Conservation (phyloP, 2,888 invertebrate genomes). For the Litoditis marina region DNA sequence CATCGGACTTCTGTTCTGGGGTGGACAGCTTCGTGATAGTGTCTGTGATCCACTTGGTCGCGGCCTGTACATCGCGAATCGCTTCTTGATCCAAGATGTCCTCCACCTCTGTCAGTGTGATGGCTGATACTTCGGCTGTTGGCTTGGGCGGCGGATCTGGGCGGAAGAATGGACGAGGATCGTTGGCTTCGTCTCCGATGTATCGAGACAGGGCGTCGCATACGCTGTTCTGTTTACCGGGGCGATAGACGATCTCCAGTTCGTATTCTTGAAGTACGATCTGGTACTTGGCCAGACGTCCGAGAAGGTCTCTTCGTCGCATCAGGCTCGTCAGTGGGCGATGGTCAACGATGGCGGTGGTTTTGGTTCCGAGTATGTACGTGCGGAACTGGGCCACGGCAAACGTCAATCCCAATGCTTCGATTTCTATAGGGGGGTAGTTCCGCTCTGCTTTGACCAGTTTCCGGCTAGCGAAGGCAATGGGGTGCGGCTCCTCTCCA, state of each 20-base stretch:
- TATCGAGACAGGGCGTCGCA: conserved; percentile 30
- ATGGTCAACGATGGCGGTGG: conserved; percentile 22
- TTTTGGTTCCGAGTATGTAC: conserved; percentile 21
- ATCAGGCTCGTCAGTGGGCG: conserved; percentile 15
- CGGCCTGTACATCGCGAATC: too few relatives aligned
- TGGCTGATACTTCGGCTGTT: background rate
- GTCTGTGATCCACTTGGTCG: conserved; percentile 3
- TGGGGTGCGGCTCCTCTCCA: conserved; percentile 15
- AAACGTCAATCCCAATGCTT: conserved; percentile 22
- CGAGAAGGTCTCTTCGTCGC: conserved; percentile 17
- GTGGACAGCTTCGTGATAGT: background rate
- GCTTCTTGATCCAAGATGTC: background rate
- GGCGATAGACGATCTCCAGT: conserved; percentile 29
- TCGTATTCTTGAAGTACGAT: conserved; percentile 19
- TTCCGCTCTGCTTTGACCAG: conserved; percentile 16
- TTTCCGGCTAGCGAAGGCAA: conserved; percentile 22
- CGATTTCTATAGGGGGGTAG: conserved; percentile 22
- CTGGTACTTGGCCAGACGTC: conserved; percentile 22
- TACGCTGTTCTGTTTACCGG: conserved; percentile 28
- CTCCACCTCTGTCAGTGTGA: background rate
- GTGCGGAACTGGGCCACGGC: conserved; percentile 18
- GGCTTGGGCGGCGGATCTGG: background rate
- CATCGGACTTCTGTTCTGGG: background rate
- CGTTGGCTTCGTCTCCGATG: conserved; percentile 10
- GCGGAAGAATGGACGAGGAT: background rate